phyloP scores from a whole-genome alignment of 37 sponge, comb jelly and placozoan species.

The Agelas oroides region DNA sequence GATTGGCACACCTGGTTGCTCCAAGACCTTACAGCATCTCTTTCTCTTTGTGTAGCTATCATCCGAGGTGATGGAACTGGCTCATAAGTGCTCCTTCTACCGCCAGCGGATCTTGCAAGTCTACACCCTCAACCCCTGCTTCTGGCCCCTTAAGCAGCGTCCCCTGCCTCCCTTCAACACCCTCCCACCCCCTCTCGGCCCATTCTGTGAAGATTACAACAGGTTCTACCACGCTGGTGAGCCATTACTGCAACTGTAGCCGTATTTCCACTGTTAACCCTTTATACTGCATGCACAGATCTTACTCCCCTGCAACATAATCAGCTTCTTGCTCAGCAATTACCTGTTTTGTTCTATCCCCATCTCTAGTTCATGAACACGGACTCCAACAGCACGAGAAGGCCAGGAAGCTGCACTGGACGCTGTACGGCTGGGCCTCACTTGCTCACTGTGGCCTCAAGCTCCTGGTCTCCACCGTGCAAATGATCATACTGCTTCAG shows the following conservation, averaged over 20 bases:
- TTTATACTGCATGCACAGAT: too few relatives aligned
- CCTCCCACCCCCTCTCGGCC: conserved; percentile 51
- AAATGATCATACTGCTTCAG: conserved; percentile 74
- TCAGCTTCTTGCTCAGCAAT: too few relatives aligned
- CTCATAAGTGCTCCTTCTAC: conserved; percentile 50
- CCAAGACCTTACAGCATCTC: too few relatives aligned
- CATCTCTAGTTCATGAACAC: conserved; percentile 15
- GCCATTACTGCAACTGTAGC: too few relatives aligned
- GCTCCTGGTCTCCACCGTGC: conserved; percentile 62
- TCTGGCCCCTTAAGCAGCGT: conserved; percentile 55
- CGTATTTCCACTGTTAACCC: too few relatives aligned
- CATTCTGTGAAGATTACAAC: conserved; percentile 66
- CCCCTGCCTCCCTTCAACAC: conserved; percentile 4
- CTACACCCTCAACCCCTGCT: conserved; percentile 61
- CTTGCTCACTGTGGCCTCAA: conserved; percentile 34
- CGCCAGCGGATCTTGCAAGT: conserved; percentile 45
- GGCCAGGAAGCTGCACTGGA: conserved; percentile 67
- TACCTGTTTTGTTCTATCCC: neutral
- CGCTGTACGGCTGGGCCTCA: conserved; percentile 68
- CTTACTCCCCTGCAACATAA: too few relatives aligned
- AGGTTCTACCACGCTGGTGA: conserved; percentile 49
- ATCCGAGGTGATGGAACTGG: conserved; percentile 28
- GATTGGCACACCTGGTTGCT: too few relatives aligned
- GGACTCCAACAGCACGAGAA: conserved; percentile 64
- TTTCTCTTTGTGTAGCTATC: conserved; percentile 5